Evolutionary conservation across 2,797 vertebrate genomes (phyloP).

Genomic region (Chaunax sp.): DNA sequence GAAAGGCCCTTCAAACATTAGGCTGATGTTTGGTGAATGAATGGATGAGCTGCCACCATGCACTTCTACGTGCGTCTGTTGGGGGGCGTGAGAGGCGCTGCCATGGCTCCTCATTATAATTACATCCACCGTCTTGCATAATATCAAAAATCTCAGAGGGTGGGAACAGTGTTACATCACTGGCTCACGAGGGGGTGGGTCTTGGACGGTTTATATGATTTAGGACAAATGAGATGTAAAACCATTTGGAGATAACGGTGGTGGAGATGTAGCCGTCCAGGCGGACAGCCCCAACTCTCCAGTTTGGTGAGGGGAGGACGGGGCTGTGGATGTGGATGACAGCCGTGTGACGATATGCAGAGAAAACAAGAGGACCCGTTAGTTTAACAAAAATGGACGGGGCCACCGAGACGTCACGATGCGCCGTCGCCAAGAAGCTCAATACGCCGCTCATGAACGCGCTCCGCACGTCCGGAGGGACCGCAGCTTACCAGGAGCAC

Average conservation of each 20-base stretch:
- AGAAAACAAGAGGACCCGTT: conserved; percentile 51
- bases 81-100: conserved; percentile 73
- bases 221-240: conserved; percentile 75
- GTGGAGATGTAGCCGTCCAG: conserved; percentile 66
- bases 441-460: conserved; percentile 72
- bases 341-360: conserved; percentile 28
- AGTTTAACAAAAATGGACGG: conserved; percentile 81
- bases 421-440: conserved; percentile 79
- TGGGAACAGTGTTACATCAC: conserved; percentile 79
- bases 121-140: conserved; percentile 74
- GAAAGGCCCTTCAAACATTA: conserved; percentile 5
- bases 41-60: conserved; percentile 60
- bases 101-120: conserved; percentile 67
- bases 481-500: conserved; percentile 57
- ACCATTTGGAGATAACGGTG: conserved; percentile 69
- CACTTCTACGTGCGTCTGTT: conserved; percentile 74
- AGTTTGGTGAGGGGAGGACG: conserved; percentile 53
- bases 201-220: conserved; percentile 81
- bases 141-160: conserved; percentile 77
- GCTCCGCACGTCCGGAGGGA: conserved; percentile 70
- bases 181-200: conserved; percentile 76
- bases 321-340: conserved; percentile 59
- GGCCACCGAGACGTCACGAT: conserved; percentile 83
- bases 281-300: conserved; percentile 64
- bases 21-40: conserved; percentile 38